Evolutionary conservation across 1,140 invertebrate genomes (phyloP).

Genomic region (Antheraea mylitta): DNA sequence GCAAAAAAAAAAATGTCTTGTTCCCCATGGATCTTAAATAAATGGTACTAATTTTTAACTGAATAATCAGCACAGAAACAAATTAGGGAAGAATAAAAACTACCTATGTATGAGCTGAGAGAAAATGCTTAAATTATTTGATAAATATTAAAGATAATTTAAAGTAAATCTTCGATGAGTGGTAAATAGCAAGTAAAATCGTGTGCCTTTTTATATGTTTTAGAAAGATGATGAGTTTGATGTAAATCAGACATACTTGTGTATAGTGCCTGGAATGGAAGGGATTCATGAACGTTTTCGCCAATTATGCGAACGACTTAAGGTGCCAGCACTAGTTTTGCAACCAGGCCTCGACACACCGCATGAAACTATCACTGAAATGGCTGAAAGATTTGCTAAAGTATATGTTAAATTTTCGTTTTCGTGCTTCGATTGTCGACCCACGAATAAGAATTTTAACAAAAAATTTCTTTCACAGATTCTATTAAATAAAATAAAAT

Average conservation of each 20-base stretch:
- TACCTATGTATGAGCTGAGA: too few species aligned
- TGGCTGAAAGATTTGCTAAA: conserved; percentile 25
- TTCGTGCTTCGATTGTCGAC: too few species aligned
- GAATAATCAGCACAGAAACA: too few species aligned
- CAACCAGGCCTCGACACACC: conserved; percentile 34
- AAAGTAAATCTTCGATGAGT: too few species aligned
- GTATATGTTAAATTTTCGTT: conserved; percentile 14
- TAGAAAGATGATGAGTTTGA: conserved; percentile 49
- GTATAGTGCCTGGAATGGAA: conserved; percentile 46
- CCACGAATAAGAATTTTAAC: too few species aligned
- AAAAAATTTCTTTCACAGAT: conserved; percentile 24
- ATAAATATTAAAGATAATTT: too few species aligned
- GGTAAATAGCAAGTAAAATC: too few species aligned
- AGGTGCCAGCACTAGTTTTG: conserved; percentile 42
- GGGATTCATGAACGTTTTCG: conserved; percentile 33
- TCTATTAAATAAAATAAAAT: conserved; percentile 38
- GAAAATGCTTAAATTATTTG: too few species aligned
- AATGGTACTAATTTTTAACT: too few species aligned
- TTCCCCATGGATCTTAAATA: too few species aligned
- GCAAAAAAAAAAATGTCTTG: too few species aligned
- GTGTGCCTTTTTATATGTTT: conserved; percentile 7
- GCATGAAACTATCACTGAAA: conserved; percentile 18
- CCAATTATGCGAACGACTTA: conserved; percentile 41
- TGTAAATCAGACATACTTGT: conserved; percentile 32
- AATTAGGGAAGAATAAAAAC: too few species aligned